phyloP scores from a whole-genome alignment of 2,797 vertebrate genomes.

The Antrozous pallidus region DNA sequence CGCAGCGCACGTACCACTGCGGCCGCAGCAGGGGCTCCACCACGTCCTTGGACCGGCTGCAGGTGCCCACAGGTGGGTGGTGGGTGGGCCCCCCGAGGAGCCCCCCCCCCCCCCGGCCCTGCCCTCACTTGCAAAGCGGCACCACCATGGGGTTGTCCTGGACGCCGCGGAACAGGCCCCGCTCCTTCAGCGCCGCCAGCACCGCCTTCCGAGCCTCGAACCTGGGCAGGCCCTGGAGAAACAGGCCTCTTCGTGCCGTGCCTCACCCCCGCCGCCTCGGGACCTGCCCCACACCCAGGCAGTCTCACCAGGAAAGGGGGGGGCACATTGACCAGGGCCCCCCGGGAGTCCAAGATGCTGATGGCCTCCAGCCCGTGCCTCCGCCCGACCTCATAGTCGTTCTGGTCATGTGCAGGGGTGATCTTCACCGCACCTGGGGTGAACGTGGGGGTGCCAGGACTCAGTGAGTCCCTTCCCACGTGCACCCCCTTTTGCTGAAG shows the following conservation, averaged over 20 bases:
- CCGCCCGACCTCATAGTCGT: constrained; percentile 92
- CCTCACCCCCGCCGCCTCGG: fast-evolving
- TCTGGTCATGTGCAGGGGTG: constrained; percentile 95
- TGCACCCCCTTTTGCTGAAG: background rate
- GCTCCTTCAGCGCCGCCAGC: constrained; percentile 88
- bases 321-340: constrained; percentile 91
- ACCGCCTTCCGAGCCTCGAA: constrained; percentile 91
- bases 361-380: constrained; percentile 89
- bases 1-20: constrained; percentile 93
- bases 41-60: constrained; percentile 94
- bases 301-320: constrained; percentile 90
- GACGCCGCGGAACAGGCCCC: constrained; percentile 88
- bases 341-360: constrained; percentile 92
- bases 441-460: background rate
- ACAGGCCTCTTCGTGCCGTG: fast-evolving
- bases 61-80: fast-evolving
- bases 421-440: constrained; percentile 93
- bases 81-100: background rate
- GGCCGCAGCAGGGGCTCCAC: constrained; percentile 94
- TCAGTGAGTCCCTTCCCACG: background rate
- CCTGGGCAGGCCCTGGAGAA: constrained; percentile 89
- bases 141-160: constrained; percentile 97
- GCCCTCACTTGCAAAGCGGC: constrained; percentile 91
- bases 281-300: background rate
- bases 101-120: background rate